phyloP scores from a whole-genome alignment of 2,888 invertebrate genomes.

The Colostygia pectinataria region DNA sequence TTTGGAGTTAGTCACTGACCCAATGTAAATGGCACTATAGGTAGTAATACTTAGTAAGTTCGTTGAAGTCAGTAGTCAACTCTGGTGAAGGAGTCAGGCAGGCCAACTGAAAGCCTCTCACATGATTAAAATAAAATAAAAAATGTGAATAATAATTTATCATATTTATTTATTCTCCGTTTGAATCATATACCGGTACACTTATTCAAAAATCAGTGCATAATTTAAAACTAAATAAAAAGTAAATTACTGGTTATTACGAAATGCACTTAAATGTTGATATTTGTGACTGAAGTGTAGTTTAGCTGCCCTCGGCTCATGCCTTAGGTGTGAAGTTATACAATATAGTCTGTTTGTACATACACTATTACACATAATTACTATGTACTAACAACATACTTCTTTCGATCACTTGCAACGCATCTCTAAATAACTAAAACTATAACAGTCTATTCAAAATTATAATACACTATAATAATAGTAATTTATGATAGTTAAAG shows the following conservation, averaged over 20 bases:
- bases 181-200: slow-evolving; percentile 56
- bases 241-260: slow-evolving; percentile 56
- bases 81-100: too few relatives aligned
- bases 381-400: slow-evolving; percentile 47
- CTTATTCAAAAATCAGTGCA: slow-evolving; percentile 74
- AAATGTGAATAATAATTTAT: slow-evolving; percentile 43
- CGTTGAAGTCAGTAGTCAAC: too few relatives aligned
- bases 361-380: slow-evolving; percentile 3
- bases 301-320: slow-evolving; percentile 40
- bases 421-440: slow-evolving; percentile 71
- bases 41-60: too few relatives aligned
- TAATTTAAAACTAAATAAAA: slow-evolving; percentile 63
- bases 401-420: slow-evolving; percentile 59
- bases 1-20: too few relatives aligned
- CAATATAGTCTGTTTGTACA: slow-evolving; percentile 6
- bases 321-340: slow-evolving; percentile 9
- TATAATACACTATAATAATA: slow-evolving; percentile 79
- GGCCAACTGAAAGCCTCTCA: too few relatives aligned
- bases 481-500: slow-evolving; percentile 82
- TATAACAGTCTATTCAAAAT: slow-evolving; percentile 83
- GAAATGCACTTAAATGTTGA: slow-evolving; percentile 47
- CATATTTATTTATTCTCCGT: slow-evolving; percentile 60
- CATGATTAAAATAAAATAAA: slow-evolving; percentile 39
- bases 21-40: too few relatives aligned
- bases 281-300: slow-evolving; percentile 32